Percentiles rank a stretch among this genome's conserved stretches.
Conservation (phyloP, 2,797 vertebrate genomes). For the Masticophis lateralis region DNA sequence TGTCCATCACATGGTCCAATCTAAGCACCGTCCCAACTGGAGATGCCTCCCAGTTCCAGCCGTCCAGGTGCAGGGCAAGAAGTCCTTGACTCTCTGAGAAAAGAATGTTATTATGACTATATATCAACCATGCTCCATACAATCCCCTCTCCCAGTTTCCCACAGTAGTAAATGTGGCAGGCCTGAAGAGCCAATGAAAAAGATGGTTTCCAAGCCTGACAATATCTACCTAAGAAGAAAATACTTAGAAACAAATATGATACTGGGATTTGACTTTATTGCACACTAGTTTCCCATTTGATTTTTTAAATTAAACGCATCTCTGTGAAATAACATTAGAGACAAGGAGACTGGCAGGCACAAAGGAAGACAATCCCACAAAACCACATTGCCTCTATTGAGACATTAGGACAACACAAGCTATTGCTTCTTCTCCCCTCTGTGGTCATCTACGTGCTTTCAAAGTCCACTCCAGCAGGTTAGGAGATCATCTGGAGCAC, state of each 20-base stretch:
- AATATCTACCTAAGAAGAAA: neutral
- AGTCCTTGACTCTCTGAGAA: too few species aligned
- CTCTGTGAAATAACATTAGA: neutral
- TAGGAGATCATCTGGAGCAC: neutral
- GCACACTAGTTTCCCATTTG: neutral
- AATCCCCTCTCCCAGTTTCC: too few species aligned
- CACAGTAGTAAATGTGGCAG: too few species aligned
- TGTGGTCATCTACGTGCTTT: neutral
- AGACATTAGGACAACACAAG: neutral
- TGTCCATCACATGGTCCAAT: too few species aligned
- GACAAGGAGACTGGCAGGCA: neutral
- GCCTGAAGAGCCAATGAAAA: too few species aligned
- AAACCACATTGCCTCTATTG: neutral
- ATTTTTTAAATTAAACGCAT: neutral
- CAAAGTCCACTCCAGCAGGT: neutral
- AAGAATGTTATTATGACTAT: too few species aligned
- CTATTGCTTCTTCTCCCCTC: neutral
- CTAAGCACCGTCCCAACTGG: too few species aligned
- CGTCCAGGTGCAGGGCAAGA: too few species aligned
- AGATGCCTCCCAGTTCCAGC: too few species aligned
- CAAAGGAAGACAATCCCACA: neutral
- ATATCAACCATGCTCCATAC: too few species aligned
- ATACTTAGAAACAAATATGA: neutral
- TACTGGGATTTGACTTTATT: neutral
- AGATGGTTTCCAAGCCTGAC: too few species aligned